Percentiles rank a stretch among this genome's conserved stretches.
These are phyloP conservation scores for Carduelis carduelis DNA, from an alignment of 2,797 vertebrate species.

Conservation along the genomic window DNA sequence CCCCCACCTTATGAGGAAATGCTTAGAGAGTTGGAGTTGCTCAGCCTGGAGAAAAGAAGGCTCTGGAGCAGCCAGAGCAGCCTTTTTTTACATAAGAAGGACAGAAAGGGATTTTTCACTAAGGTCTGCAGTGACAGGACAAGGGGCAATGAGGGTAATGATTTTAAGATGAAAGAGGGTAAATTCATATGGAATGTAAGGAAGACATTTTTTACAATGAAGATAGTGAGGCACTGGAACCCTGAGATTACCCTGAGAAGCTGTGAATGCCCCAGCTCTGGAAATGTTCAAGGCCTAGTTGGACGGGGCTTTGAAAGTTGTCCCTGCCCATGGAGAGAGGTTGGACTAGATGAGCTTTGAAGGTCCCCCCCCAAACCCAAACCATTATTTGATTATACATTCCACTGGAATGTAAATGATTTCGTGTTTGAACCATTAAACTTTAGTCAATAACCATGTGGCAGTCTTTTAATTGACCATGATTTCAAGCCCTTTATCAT, in stretches of 20 bases:
- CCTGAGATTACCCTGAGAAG: background rate
- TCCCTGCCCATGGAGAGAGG: fast-evolving
- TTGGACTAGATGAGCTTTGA: background rate
- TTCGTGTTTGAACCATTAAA: background rate
- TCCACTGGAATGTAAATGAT: background rate
- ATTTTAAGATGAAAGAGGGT: background rate
- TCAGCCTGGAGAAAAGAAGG: background rate
- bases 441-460: background rate
- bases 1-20: background rate
- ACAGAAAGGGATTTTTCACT: background rate
- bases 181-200: background rate
- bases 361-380: background rate
- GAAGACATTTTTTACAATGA: background rate
- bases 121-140: background rate
- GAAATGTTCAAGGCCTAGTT: background rate
- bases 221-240: background rate
- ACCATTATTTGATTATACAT: background rate
- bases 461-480: background rate
- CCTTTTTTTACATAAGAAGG: background rate
- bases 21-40: background rate
- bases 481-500: background rate
- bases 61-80: background rate
- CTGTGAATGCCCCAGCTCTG: background rate
- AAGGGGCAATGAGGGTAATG: background rate
- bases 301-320: fast-evolving